Evolutionary conservation across 2,888 invertebrate genomes (phyloP), one percentile per base, ranked within the genome.

Genomic region (Alloscopus bannaensis): DNA sequence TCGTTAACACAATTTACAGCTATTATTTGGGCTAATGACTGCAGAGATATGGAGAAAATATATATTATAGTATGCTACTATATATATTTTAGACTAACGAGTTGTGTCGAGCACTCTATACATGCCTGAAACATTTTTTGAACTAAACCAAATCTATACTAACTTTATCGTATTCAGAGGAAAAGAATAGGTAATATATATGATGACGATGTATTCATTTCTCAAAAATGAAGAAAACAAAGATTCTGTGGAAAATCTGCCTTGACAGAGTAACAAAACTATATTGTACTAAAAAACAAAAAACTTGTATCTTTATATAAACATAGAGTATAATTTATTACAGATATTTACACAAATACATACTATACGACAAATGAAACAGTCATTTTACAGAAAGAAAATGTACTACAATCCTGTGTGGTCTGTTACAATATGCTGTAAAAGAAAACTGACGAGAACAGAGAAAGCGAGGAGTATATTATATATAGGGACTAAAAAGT

Each of bases 211-310:
- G 60, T 64, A 64, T 73, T 65, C 65, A 73, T 76, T 69, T 66
- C 76, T 76, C 68, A 76, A 60, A 65, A 62, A 64, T 52, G 69
- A 77, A 60, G 40, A 60, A 65, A 62, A 64, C 52, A 77, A 77
- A 60, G 40, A 62, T 77, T 62, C 69, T 77, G 77, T 77, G 77
- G 77, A 77, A 77, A 77, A 70, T 77, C 77, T 77, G 77, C 77
- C 77, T 77, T 77, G 69, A 77, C 69, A 77, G 77, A 77, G 76
- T 76, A 76, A 76, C 76, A 76, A 76, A 76, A 68, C 45, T 60
- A 60, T 71, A 71, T 50, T 52, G 47, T 73, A 57, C 76, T 72
- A 62, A 42, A 52, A 75, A 65, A 64, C 42, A 65, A 52, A 64
- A 55, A 73, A 59, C 76, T 75, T 76, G 76, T 68, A 76, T 76